Base-by-base conservation (phyloP, 2,888 invertebrate genomes). In the Caenorhabditis sulstoni region DNA sequence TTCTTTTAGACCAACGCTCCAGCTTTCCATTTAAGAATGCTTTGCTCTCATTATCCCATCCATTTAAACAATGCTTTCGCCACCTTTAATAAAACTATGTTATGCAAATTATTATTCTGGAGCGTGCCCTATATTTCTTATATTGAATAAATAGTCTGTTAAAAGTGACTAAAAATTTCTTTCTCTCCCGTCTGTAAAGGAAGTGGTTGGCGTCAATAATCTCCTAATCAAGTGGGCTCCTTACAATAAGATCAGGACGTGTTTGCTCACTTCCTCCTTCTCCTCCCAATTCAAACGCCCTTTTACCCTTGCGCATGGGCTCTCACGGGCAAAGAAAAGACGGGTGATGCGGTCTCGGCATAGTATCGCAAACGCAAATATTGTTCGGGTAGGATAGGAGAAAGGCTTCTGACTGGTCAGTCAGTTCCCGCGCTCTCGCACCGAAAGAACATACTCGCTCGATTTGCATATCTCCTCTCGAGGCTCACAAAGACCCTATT, bases 161-260 rank as follows among this genome's bases (percentile, higher is more conserved):
- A 29, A 29, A 29, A 29, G 29, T 29, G 29, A 5, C 3, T 29
- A 29, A 3, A 29, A 29, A 5, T 29, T 29, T 29, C 29, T 7
- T 29, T 29, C 29, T 14, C 5, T 47, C 20, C 18, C n/a, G 18
- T 29, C 29, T 3, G 41, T 41, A 11, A 14, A 2, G 5, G 18
- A 52, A 49, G 37, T 49, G 14, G 11, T 47, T 57, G 65, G 68
- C 41, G 79, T 68, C 73, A 73, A 79, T 79, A 79, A 73, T 73
- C 79, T 65, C 53, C 53, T 73, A 79, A 73, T 79, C 79, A 79
- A 79, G 73, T 79, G 79, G 73, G 41, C 47, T 59, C 53, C 70
- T 57, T 65, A 77, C 70, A 70, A 70, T 77, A 64, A 50, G 62
- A 55, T 47, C 50, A 50, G 62, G 47, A 37, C 50, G 29, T 39